Percentiles rank a stretch among this genome's conserved stretches.
These are phyloP conservation scores for Lottia gigantea DNA, from an alignment of 2,888 invertebrate genomes.

Conservation along the genomic window DNA sequence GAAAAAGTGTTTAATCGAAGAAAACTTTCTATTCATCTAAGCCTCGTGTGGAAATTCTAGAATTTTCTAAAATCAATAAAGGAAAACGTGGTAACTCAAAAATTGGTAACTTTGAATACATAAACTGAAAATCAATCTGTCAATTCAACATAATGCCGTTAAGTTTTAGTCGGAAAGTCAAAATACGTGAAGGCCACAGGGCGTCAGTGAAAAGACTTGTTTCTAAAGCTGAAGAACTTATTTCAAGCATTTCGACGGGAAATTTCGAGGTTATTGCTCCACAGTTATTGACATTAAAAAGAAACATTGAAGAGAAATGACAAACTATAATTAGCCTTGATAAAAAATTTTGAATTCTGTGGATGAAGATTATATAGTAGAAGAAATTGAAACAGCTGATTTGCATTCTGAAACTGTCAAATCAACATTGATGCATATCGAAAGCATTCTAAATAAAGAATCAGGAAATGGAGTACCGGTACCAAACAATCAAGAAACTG, in stretches of 20 bases:
- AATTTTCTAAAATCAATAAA: no score
- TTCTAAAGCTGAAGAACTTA: background rate
- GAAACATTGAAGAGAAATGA: background rate
- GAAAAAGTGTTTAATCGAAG: no score
- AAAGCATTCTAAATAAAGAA: no score
- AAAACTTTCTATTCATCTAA: no score
- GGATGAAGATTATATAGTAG: background rate
- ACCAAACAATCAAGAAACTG: no score
- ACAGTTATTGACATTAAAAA: background rate
- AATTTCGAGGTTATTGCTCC: background rate
- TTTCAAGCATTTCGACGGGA: background rate
- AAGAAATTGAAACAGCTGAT: background rate
- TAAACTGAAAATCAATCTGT: background rate
- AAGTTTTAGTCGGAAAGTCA: background rate
- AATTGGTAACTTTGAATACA: no score
- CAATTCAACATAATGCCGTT: background rate
- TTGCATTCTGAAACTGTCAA: background rate
- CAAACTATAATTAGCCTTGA: background rate
- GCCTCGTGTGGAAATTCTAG: no score
- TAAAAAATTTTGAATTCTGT: conserved; percentile 7
- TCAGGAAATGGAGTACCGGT: no score
- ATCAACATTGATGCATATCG: background rate
- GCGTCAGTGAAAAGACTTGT: background rate
- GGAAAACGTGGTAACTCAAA: no score
- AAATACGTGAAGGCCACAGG: conserved; percentile 1